phyloP scores from a whole-genome alignment of 2,113 vertebrate genomes.

The Mesoclemmys tuberculata region DNA sequence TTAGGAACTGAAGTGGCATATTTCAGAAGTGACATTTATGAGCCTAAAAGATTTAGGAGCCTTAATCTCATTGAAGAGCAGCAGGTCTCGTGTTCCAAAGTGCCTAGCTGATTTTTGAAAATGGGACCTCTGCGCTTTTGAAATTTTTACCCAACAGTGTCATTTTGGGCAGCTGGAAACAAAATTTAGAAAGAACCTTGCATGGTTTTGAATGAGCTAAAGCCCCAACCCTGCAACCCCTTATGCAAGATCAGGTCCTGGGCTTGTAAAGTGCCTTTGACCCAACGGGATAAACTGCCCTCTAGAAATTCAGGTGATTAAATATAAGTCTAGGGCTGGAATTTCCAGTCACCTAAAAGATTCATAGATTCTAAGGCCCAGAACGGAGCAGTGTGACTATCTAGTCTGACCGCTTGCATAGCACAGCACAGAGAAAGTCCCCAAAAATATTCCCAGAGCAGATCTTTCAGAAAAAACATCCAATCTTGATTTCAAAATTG shows the following conservation, averaged over 20 bases:
- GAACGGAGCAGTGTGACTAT: too few relatives aligned
- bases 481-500: too few relatives aligned
- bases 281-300: not conserved
- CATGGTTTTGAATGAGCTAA: not conserved
- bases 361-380: not conserved
- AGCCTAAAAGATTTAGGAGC: not conserved
- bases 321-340: constrained; percentile 4
- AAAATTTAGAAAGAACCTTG: not conserved
- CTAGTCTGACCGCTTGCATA: too few relatives aligned
- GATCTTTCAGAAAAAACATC: too few relatives aligned
- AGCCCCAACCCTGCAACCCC: too few relatives aligned
- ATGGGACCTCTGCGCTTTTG: not conserved
- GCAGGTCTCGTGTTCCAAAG: not conserved
- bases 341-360: constrained; percentile 23
- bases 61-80: not conserved
- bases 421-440: too few relatives aligned
- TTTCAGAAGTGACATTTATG: not conserved
- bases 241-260: not conserved
- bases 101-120: not conserved
- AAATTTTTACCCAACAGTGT: not conserved
- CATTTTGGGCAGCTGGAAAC: not conserved
- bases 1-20: not conserved
- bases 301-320: not conserved
- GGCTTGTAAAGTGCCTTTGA: not conserved
- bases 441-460: too few relatives aligned